Conservation (phyloP, 92 coral and sea anemone species). For the Siderastrea radians region DNA sequence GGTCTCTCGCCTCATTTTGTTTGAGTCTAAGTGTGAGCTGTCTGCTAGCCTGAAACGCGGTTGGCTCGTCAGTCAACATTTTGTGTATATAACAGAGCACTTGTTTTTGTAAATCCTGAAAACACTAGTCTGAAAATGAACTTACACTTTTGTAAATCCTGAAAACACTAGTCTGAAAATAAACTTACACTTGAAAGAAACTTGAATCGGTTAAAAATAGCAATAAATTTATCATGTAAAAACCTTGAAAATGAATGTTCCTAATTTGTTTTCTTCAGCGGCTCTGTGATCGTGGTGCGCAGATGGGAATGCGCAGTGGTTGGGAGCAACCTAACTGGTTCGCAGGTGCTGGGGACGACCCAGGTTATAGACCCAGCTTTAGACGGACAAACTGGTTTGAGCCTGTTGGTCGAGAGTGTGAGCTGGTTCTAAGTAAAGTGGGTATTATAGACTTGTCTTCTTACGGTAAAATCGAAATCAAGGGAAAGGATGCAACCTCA, state of each 20-base stretch:
- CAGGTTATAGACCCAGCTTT: conserved; percentile 93
- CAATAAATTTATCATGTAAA: too few species aligned
- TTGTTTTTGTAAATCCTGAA: too few species aligned
- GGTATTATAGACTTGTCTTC: conserved; percentile 95
- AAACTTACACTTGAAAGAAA: too few species aligned
- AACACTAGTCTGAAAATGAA: too few species aligned
- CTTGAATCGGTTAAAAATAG: too few species aligned
- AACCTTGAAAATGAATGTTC: not conserved
- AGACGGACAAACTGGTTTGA: conserved; percentile 98
- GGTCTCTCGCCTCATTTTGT: too few species aligned
- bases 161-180: too few species aligned
- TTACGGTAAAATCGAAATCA: conserved; percentile 93
- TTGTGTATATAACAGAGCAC: too few species aligned
- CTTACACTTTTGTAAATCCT: too few species aligned
- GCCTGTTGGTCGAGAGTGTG: conserved; percentile 94
- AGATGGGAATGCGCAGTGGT: conserved; percentile 96
- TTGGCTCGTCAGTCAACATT: too few species aligned
- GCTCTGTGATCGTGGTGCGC: conserved; percentile 89
- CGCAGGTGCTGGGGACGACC: conserved; percentile 90
- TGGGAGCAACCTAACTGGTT: conserved; percentile 99
- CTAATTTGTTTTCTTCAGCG: not conserved
- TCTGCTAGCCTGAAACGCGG: too few species aligned
- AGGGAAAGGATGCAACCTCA: conserved; percentile 88
- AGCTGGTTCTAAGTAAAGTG: conserved; percentile 87
- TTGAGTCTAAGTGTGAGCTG: too few species aligned